Percentiles rank a stretch among this genome's conserved stretches.
Conservation (phyloP, 1,140 invertebrate genomes). For the Chrysomallon squamiferum region DNA sequence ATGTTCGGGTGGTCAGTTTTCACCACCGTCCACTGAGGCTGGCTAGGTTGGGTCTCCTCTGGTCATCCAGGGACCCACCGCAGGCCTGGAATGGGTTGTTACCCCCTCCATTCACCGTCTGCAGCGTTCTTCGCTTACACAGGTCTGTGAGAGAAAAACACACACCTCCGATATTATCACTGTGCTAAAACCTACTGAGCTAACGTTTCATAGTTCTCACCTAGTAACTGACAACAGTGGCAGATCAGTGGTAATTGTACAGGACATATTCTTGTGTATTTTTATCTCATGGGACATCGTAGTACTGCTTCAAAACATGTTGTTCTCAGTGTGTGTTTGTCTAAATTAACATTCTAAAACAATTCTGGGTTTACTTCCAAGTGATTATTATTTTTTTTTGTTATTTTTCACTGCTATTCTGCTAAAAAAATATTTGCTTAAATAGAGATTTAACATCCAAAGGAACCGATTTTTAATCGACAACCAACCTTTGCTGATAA, state of each 20-base stretch:
- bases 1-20: not conserved
- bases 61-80: constrained; percentile 16
- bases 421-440: too few species aligned
- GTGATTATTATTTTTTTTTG: too few species aligned
- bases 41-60: constrained; percentile 42
- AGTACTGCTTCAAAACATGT: not conserved
- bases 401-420: too few species aligned
- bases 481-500: not conserved
- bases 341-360: too few species aligned
- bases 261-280: not conserved
- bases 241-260: not conserved
- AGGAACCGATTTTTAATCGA: not conserved
- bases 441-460: too few species aligned
- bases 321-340: too few species aligned
- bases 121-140: constrained; percentile 46
- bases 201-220: not conserved
- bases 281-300: not conserved
- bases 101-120: constrained; percentile 20
- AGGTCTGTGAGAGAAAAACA: constrained; percentile 34
- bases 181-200: not conserved
- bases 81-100: constrained; percentile 40
- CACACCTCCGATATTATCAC: not conserved
- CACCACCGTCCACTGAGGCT: constrained; percentile 60
- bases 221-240: not conserved
- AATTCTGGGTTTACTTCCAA: too few species aligned